These are phyloP conservation scores for Panthera leo DNA, from an alignment of 2,113 vertebrate genomes.

Conservation along the genomic window DNA sequence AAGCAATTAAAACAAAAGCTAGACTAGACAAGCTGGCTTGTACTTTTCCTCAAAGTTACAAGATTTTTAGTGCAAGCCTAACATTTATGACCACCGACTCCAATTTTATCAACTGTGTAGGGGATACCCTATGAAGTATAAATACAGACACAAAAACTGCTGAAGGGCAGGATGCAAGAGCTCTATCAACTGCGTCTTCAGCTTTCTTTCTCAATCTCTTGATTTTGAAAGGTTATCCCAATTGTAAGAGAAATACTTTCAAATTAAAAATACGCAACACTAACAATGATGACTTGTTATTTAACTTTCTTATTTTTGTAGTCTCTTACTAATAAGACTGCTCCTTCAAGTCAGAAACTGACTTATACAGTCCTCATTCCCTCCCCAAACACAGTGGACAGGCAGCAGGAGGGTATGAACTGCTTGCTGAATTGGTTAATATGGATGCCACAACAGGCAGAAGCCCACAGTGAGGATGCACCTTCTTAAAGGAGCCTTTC, in stretches of 20 bases:
- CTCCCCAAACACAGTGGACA: neutral
- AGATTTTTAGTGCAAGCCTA: neutral
- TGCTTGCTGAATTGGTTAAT: neutral
- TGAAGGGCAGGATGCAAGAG: neutral
- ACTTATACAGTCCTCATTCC: neutral
- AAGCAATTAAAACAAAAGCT: neutral
- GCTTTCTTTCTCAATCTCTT: neutral
- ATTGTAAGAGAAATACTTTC: neutral
- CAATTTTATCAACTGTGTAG: neutral
- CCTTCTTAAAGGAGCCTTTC: neutral
- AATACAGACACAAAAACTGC: neutral
- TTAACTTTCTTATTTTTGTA: neutral
- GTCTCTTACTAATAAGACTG: neutral
- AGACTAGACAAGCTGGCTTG: conserved; percentile 28
- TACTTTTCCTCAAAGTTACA: neutral
- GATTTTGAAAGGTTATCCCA: neutral
- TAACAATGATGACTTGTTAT: neutral
- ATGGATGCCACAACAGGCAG: neutral
- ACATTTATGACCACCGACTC: neutral
- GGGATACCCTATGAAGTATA: neutral
- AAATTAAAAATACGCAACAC: neutral
- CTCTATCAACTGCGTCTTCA: neutral
- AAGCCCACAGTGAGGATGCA: neutral
- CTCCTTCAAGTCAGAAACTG: neutral
- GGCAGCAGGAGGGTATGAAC: neutral